Base-by-base conservation (phyloP, 2,888 invertebrate genomes). In the Priapulus caudatus region DNA sequence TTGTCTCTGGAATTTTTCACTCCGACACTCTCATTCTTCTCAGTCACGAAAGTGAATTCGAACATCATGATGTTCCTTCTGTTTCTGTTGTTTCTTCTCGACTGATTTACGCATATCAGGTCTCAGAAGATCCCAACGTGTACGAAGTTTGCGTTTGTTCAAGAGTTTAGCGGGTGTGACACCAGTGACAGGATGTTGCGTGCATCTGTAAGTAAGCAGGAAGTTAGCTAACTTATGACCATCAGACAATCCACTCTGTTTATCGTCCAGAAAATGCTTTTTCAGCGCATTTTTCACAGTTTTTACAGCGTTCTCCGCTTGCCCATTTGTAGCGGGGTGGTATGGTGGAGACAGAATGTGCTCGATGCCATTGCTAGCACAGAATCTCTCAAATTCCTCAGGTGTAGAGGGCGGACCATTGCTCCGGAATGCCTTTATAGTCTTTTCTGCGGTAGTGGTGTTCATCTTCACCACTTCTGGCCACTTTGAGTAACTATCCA, bases 401-500 rank as follows among this genome's bases (percentile, higher is more conserved):
- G 33, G n/a, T n/a, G 33, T 33, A 33, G n/a, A 33, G 10, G 10
- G 33, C n/a, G 33, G 33, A n/a, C 33, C 33, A n/a, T 33, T 33
- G n/a, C 33, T 33, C 10, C n/a, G 33, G 10, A 33, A n/a, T 10
- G n/a, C 33, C 10, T 33, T n/a, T 10, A 33, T 33, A 10, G 33
- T 33, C n/a, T n/a, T 33, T n/a, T 33, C 10, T 10, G 33, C 10
- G n/a, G 33, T 33, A 10, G n/a, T 33, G 33, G 33, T 10, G 33
- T 33, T 33, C 33, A 33, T 33, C 33, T 10, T 3, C 24, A 19
- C 24, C 43, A 49, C 23, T 43, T 24, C n/a, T 2, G 24, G 15
- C 20, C 23, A 47, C 21, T 23, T 49, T 1, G 43, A 43, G 24
- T 49, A 23, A 1, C 19, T 18, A 44, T 49, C 49, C 3, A 49